Percentiles rank a stretch among this genome's conserved stretches.
Evolutionary conservation across 2,888 invertebrate genomes (phyloP).

Genomic region (Pammene fasciana): DNA sequence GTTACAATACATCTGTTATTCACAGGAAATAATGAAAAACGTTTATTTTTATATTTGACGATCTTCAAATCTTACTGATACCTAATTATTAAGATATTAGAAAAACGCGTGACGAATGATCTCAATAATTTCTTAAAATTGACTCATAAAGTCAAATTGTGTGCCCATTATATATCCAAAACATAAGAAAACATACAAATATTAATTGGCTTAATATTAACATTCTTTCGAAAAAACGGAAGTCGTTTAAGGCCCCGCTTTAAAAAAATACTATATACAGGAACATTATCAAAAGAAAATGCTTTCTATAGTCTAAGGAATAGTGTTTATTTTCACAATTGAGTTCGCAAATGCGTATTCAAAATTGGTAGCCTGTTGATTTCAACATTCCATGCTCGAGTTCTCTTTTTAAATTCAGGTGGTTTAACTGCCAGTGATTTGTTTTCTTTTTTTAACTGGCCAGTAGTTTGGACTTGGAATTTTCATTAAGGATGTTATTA

Average conservation of each 20-base stretch:
- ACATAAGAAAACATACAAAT: slow-evolving; percentile 28
- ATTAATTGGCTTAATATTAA: slow-evolving; percentile 36
- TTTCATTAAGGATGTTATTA: slow-evolving; percentile 43
- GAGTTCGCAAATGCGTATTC: slow-evolving; percentile 62
- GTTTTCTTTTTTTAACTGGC: slow-evolving; percentile 61
- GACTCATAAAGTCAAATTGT: slow-evolving; percentile 10
- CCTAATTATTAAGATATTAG: neutral
- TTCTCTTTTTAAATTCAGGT: slow-evolving; percentile 74
- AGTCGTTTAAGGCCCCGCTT: slow-evolving; percentile 47
- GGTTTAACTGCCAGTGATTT: slow-evolving; percentile 74
- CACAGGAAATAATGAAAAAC: too few relatives aligned
- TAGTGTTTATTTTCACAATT: slow-evolving; percentile 60
- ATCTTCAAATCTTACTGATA: neutral
- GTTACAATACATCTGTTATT: too few relatives aligned
- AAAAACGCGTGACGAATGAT: neutral
- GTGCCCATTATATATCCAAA: slow-evolving; percentile 5
- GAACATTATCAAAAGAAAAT: slow-evolving; percentile 48
- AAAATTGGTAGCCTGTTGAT: slow-evolving; percentile 73
- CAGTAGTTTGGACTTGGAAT: slow-evolving; percentile 50
- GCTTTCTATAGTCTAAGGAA: slow-evolving; percentile 51
- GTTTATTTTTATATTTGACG: neutral
- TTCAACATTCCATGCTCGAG: slow-evolving; percentile 73
- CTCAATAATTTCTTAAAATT: slow-evolving; percentile 18
- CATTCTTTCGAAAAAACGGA: slow-evolving; percentile 53
- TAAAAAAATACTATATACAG: slow-evolving; percentile 45